Evolutionary conservation across 2,888 invertebrate species (phyloP), one percentile per base, ranked within the genome.

Genomic region (Glaucopsyche alexis): DNA sequence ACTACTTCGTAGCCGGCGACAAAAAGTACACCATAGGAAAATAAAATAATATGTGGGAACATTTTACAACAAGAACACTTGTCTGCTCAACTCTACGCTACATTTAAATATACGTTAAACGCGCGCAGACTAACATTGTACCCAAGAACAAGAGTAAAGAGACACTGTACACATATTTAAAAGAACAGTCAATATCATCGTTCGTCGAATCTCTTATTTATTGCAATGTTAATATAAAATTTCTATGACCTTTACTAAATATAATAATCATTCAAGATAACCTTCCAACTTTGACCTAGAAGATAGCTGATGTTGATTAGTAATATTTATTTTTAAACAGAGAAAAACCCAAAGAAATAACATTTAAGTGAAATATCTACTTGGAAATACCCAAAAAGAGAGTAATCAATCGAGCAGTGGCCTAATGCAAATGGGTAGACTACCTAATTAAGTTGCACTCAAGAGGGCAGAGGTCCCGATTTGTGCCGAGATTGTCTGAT

Each of bases 1-100:
- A 88, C 84, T 77, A 82, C 73, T 74, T 74, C 7, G 29, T 69
- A 69, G 45, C 69, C 69, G 49, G 14, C 1, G 14, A 47, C 69
- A 29, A 69, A 13, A 7, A 19, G 14, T 49, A 69, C 11, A 13
- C 13, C 45, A 47, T 7, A 16, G 38, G 14, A 69, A 69, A 69
- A 47, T 69, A 69, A 69, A 69, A 47, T 49, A 38, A 69, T 42
- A 66, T n/a, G 29, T 13, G 14, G 29, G 13, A 49, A 13, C 69
- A 69, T 69, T 29, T 19, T 69, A 29, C 4, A 55, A 16, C 0
- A 60, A 14, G 49, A 29, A 29, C 19, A 29, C 49, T 29, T n/a
- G 69, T 14, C 69, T 29, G 49, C 19, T n/a, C 49, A 29, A 49
- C 14, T 16, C 45, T 45, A 19, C 47, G 47, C 7, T 69, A 19